Evolutionary conservation across 92 coral and sea anemone species (phyloP), one percentile per base, ranked within the genome.

Genomic region (Parazoanthus swiftii): DNA sequence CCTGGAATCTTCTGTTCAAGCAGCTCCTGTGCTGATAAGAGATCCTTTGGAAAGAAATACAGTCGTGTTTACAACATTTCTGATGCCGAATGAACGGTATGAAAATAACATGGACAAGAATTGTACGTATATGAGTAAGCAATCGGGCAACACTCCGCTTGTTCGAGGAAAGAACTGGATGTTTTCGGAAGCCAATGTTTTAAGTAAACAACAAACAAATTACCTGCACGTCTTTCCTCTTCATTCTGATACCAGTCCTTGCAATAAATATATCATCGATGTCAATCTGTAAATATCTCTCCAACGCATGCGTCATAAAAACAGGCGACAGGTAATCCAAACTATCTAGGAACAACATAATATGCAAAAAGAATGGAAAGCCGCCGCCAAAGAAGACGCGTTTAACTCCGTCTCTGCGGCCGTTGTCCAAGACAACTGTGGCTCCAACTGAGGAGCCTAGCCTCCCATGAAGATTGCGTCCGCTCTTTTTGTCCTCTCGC

Each of bases 241-340:
- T 96, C 84, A 96, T 91, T 75, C 99, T 86, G 82, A 96, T 88
- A 0, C 98, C 98, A 33, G 94, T 85, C 79, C 94, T 92, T 18
- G 94, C 98, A 79, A 96, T 93, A 79, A 96, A 96, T 46, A 96
- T 96, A 89, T 96, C 99, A 36, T 96, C 99, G 43, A 96, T 91
- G 83, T 96, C 99, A 54, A 96, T 89, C 85, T 96, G 99, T 11
- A 96, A 82, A 67, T 93, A 95, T 44, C 99, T 88, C 86, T 96
- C 94, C 38, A 90, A 75, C 23, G 93, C 92, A 86, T 92, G 93
- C 43, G 73, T 93, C 74, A 91, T 73, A 20, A 89, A 84, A 20
- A 90, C 95, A 2, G 96, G 93, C 29, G 97, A 88, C 74, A 97
- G 78, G 80, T 93, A 94, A 58, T 97, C 95, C 81, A 97, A 67